Evolutionary conservation across 92 coral and sea anemone species (phyloP), one percentile per base, ranked within the genome.

Genomic region (Actinostola sp.): DNA sequence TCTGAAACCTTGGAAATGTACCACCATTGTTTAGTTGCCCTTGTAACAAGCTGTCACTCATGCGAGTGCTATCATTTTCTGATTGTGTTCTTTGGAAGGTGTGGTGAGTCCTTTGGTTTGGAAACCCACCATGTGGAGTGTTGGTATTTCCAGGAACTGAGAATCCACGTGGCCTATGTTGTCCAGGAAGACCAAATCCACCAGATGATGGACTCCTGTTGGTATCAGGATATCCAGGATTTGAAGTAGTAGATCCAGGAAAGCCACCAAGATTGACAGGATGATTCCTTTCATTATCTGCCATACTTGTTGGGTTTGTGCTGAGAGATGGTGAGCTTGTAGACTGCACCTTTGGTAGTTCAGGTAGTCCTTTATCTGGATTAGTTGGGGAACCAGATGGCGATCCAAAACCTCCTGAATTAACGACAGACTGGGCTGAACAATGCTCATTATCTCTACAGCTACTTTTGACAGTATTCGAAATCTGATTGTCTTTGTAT

Each of bases 171-270:
- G 19, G 14, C 30, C 30, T 19, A 1, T 13, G 65, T 1, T 59
- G 39, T 27, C 39, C 42, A 59, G 61, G 29, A 54, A 27, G 13
- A 10, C 61, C 61, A 54, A 54, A 54, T 23, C 61, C 61, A 13
- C 61, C 61, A 54, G 61, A 54, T 7, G 15, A 46, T 46, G 17
- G 53, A 46, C 8, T 46, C 2, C 19, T 36, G 42, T 11, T 36
- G 11, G 55, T 6, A 16, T 6, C 55, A 15, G 55, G 4, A 49
- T 15, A 6, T 49, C 15, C 55, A 3, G 4, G 8, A 24, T 53
- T 23, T 7, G 59, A n/a, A 20, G 28, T 15, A 16, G 24, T 4
- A 20, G 59, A 20, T 53, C 11, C 7, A 6, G 20, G 59, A 53
- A 20, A 24, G 30, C 25, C 21, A 13, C 31, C 27, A 10, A 16